phyloP scores from a whole-genome alignment of 2,113 vertebrate genomes.

The Sus scrofa region T2T-Sscrofa CM000812.6:185997001-185997500 shows the following conservation, averaged over 20 bases:
- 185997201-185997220: neutral
- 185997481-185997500: neutral
- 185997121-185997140: neutral
- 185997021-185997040: neutral
- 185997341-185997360: neutral
- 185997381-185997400: slow-evolving; percentile 6
- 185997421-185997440: neutral
- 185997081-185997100: neutral
- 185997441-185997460: neutral
- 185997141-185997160: neutral
- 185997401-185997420: neutral
- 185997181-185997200: neutral
- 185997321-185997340: neutral
- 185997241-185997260: neutral
- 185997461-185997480: neutral
- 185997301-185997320: neutral
- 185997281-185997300: neutral
- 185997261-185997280: neutral
- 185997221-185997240: slow-evolving; percentile 16
- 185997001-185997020: neutral
- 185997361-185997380: neutral
- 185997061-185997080: neutral
- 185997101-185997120: neutral
- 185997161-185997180: neutral
- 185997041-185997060: neutral